Evolutionary conservation across 1,140 invertebrate species (phyloP).

Genomic region (Drosophila nasuta): DNA sequence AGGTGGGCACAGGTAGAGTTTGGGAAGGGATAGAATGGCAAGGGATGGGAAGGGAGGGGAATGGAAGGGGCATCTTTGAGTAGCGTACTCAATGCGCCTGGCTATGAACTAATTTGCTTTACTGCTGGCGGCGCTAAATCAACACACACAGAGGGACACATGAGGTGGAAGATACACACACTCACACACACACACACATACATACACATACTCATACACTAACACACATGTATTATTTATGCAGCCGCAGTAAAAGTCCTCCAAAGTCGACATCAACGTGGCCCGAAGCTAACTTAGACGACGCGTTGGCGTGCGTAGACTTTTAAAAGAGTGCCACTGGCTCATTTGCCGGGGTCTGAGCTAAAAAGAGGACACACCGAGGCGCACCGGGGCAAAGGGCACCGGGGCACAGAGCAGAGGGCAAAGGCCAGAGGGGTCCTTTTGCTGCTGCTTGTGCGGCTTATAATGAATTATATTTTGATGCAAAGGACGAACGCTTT

Average conservation of each 20-base stretch:
- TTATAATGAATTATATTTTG: constrained; percentile 57
- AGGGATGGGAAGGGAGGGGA: not conserved
- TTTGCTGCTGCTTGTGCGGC: constrained; percentile 15
- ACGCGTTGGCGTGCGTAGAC: constrained; percentile 78
- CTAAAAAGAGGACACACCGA: not conserved
- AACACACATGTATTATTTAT: constrained; percentile 73
- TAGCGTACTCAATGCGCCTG: constrained; percentile 58
- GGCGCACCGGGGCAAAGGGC: not conserved
- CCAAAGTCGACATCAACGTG: constrained; percentile 52
- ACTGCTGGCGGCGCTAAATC: constrained; percentile 56
- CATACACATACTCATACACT: constrained; percentile 34
- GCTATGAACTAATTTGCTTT: constrained; percentile 78
- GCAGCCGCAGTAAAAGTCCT: constrained; percentile 76
- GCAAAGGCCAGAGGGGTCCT: no score
- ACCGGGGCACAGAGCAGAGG: no score
- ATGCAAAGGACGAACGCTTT: constrained; percentile 39
- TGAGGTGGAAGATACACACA: not conserved
- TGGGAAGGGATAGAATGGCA: not conserved
- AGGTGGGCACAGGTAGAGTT: not conserved
- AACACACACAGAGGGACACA: constrained; percentile 35
- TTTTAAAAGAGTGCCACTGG: constrained; percentile 62
- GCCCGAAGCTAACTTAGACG: constrained; percentile 63
- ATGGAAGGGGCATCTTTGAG: constrained; percentile 46
- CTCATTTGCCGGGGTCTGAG: constrained; percentile 4
- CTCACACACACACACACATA: constrained; percentile 17